phyloP scores from a whole-genome alignment of 2,888 invertebrate species.

The Caenorhabditis sp. region DNA sequence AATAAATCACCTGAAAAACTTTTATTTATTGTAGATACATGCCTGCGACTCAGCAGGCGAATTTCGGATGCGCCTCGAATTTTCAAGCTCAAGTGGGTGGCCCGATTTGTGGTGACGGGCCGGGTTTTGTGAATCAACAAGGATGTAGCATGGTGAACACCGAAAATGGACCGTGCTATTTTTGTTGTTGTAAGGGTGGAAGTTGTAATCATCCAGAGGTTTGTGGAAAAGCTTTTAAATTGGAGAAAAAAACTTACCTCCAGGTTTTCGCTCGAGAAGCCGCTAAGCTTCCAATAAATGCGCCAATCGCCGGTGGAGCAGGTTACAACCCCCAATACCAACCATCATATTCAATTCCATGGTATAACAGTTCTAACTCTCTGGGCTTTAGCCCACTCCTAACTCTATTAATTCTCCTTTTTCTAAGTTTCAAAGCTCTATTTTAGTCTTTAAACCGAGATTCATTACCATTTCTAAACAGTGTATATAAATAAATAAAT shows the following conservation, averaged over 20 bases:
- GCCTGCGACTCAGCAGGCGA: slow-evolving; percentile 39
- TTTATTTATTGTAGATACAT: slow-evolving; percentile 25
- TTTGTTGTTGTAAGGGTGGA: slow-evolving; percentile 44
- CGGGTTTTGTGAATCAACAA: slow-evolving; percentile 38
- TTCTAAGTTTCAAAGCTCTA: slow-evolving; percentile 1
- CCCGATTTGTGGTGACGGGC: slow-evolving; percentile 38
- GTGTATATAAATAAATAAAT: background rate
- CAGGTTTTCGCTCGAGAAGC: slow-evolving; percentile 47
- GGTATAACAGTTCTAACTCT: slow-evolving; percentile 24
- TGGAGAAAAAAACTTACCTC: too few relatives aligned
- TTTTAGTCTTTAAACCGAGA: background rate
- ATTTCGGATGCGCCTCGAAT: slow-evolving; percentile 42
- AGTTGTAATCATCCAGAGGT: slow-evolving; percentile 46
- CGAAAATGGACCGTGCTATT: slow-evolving; percentile 36
- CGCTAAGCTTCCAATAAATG: slow-evolving; percentile 32
- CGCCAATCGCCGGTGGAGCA: background rate
- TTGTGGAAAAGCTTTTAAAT: too few relatives aligned
- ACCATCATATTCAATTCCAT: slow-evolving; percentile 22
- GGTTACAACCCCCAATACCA: background rate
- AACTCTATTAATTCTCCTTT: slow-evolving; percentile 15
- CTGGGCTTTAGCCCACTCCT: slow-evolving; percentile 12
- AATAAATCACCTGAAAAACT: background rate
- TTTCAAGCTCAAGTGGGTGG: slow-evolving; percentile 37
- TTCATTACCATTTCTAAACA: background rate
- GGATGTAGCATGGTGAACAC: slow-evolving; percentile 46